These are phyloP conservation scores for Trematocara zebra DNA, from an alignment of 2,113 vertebrate genomes.

Conservation along the genomic window DNA sequence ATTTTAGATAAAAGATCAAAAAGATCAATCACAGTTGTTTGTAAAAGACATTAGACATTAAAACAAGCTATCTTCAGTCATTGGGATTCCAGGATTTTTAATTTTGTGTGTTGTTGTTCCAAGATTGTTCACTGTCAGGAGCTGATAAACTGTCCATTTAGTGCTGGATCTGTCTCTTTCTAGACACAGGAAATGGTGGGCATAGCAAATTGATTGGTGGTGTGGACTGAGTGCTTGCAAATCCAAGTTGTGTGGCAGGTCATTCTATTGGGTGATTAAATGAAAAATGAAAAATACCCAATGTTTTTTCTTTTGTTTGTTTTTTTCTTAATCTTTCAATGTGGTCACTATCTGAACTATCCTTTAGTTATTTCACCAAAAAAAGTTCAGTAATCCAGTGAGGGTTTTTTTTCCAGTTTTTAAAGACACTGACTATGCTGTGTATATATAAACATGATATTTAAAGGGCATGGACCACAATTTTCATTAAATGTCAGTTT, in stretches of 20 bases:
- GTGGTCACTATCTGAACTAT: not conserved
- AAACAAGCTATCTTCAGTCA: not conserved
- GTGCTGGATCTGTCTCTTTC: not conserved
- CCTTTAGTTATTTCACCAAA: not conserved
- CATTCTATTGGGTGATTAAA: not conserved
- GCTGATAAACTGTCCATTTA: not conserved
- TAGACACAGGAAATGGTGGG: not conserved
- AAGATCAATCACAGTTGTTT: not conserved
- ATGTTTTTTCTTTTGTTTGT: not conserved
- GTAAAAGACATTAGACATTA: not conserved
- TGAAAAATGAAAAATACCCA: not conserved
- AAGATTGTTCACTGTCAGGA: not conserved
- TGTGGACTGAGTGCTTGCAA: not conserved
- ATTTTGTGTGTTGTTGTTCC: not conserved
- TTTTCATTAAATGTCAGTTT: not conserved
- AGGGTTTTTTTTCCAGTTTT: not conserved
- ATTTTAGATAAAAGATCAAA: not conserved
- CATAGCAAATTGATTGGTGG: not conserved
- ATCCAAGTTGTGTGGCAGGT: not conserved
- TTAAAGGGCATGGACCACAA: not conserved
- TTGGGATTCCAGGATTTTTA: not conserved
- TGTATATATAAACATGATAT: not conserved
- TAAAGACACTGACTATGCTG: not conserved
- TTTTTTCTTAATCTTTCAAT: not conserved
- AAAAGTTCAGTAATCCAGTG: not conserved